These are phyloP conservation scores for Papio anubis DNA, from an alignment of 2,113 vertebrate species.

Conservation along the genomic window DNA sequence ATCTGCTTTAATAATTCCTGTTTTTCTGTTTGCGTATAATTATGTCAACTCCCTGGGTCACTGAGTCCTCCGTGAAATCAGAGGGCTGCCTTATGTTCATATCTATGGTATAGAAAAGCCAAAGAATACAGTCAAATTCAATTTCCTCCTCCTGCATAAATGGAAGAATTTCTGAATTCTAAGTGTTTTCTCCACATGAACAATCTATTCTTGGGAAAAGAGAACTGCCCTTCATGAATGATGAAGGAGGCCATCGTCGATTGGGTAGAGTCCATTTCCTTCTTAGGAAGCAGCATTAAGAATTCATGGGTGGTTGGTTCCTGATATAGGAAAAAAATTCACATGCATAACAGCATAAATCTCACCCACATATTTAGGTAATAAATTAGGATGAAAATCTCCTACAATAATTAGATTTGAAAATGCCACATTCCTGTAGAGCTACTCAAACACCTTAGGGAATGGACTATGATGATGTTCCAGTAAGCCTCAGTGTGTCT, in stretches of 20 bases:
- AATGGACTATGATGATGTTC: not conserved
- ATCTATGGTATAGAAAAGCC: not conserved
- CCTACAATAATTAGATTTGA: not conserved
- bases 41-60: not conserved
- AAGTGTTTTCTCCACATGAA: not conserved
- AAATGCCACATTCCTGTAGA: not conserved
- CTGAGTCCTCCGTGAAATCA: not conserved
- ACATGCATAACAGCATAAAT: not conserved
- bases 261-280: not conserved
- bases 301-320: not conserved
- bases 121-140: not conserved
- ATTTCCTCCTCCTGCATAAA: not conserved
- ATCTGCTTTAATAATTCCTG: not conserved
- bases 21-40: not conserved
- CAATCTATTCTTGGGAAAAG: not conserved
- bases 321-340: not conserved
- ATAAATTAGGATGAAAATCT: not conserved
- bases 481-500: not conserved
- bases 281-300: not conserved
- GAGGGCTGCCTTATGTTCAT: not conserved
- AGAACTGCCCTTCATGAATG: not conserved
- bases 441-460: not conserved
- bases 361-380: not conserved
- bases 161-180: not conserved
- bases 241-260: fast-evolving